Percentiles rank a stretch among this genome's conserved stretches.
These are phyloP conservation scores for Pegea sp. DNA, from an alignment of 23 tunicate genomes.

Conservation along the genomic window DNA sequence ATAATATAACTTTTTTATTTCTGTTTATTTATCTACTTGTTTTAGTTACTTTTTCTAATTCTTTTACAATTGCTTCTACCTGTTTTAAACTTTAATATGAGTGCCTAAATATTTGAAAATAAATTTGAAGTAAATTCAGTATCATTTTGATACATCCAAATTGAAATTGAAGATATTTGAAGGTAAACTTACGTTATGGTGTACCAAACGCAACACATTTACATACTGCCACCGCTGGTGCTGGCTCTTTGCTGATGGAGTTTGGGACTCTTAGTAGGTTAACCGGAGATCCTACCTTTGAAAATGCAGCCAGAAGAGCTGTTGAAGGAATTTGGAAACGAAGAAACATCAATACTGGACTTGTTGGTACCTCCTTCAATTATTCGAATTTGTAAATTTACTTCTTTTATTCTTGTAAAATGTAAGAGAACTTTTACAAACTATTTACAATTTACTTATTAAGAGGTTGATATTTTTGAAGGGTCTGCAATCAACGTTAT, in stretches of 20 bases:
- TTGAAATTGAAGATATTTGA: too few species aligned
- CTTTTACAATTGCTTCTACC: too few species aligned
- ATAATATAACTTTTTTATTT: too few species aligned
- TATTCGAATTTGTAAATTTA: not conserved
- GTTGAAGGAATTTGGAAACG: conserved; percentile 67
- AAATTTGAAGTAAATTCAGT: too few species aligned
- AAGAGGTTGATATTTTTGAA: conserved; percentile 2
- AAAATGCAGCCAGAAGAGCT: conserved; percentile 56
- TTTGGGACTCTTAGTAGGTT: conserved; percentile 82
- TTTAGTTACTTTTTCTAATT: too few species aligned
- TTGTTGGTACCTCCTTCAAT: conserved; percentile 19
- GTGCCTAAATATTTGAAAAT: too few species aligned
- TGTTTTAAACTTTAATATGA: too few species aligned
- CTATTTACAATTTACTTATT: not conserved
- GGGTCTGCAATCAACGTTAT: conserved; percentile 54
- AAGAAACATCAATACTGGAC: conserved; percentile 22
- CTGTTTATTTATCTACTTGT: too few species aligned
- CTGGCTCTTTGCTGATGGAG: conserved; percentile 73
- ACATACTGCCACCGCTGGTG: conserved; percentile 86
- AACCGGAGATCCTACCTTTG: conserved; percentile 69
- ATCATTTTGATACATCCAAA: too few species aligned
- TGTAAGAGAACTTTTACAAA: too few species aligned
- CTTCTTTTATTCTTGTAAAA: not conserved
- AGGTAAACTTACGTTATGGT: conserved; percentile 62
- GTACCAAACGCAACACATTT: conserved; percentile 51